Conservation (phyloP, 2,113 vertebrate genomes). For the Cottus gobio region DNA sequence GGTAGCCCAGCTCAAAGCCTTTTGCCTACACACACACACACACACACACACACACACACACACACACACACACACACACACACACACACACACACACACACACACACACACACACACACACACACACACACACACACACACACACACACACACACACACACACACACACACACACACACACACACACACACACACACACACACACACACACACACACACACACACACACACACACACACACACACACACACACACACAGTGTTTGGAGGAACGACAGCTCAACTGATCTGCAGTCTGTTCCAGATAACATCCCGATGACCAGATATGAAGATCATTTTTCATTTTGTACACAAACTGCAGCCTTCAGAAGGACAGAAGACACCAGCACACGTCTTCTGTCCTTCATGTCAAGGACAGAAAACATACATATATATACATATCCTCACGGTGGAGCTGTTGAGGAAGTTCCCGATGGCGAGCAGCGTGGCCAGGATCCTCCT, state of each 20-base stretch:
- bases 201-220: slow-evolving; percentile 29
- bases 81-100: slow-evolving; percentile 20
- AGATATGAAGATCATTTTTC: not conserved
- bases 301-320: not conserved
- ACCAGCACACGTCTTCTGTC: not conserved
- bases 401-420: not conserved
- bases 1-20: slow-evolving; percentile 95
- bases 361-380: too few relatives aligned
- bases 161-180: slow-evolving; percentile 25
- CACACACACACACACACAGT: slow-evolving; percentile 20
- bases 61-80: slow-evolving; percentile 29
- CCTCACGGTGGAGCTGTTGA: slow-evolving; percentile 92
- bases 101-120: slow-evolving; percentile 28
- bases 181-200: slow-evolving; percentile 11
- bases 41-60: slow-evolving; percentile 29
- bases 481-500: slow-evolving; percentile 92
- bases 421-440: too few relatives aligned
- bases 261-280: not conserved
- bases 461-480: slow-evolving; percentile 95
- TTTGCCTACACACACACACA: slow-evolving; percentile 83
- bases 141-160: slow-evolving; percentile 30
- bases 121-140: slow-evolving; percentile 17
- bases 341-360: not conserved
- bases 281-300: not conserved
- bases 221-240: slow-evolving; percentile 29